phyloP scores from a whole-genome alignment of 2,113 vertebrate genomes.

The Lota lota region DNA sequence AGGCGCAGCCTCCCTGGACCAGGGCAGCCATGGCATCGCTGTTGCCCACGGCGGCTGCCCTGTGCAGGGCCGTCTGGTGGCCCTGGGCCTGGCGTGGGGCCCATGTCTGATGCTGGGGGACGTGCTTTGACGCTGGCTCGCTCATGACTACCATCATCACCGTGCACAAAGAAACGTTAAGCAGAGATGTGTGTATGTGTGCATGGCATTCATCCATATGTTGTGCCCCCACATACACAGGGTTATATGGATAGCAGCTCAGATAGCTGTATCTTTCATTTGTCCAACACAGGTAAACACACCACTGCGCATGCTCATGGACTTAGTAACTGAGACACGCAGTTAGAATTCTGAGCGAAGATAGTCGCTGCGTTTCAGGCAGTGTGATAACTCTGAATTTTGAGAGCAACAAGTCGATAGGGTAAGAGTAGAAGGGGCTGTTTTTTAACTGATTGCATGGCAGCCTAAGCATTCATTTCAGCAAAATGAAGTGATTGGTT shows the following conservation, averaged over 20 bases:
- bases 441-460: no score
- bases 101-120: background rate
- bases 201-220: background rate
- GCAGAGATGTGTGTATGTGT: background rate
- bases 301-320: no score
- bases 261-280: no score
- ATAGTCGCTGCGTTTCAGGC: no score
- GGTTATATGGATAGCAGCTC: background rate
- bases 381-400: no score
- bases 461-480: no score
- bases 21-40: conserved; percentile 76
- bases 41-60: conserved; percentile 83
- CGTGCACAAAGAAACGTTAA: background rate
- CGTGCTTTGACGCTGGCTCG: conserved; percentile 22
- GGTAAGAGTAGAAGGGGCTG: no score
- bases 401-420: no score
- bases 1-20: conserved; percentile 83
- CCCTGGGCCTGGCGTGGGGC: conserved; percentile 25
- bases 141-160: conserved; percentile 17
- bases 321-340: no score
- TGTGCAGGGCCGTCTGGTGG: conserved; percentile 84
- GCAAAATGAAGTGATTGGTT: no score
- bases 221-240: background rate
- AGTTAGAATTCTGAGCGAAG: no score
- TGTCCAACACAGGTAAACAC: no score